Evolutionary conservation across 2,797 vertebrate species (phyloP).

Genomic region (Parauchenoglanis ngamensis): DNA sequence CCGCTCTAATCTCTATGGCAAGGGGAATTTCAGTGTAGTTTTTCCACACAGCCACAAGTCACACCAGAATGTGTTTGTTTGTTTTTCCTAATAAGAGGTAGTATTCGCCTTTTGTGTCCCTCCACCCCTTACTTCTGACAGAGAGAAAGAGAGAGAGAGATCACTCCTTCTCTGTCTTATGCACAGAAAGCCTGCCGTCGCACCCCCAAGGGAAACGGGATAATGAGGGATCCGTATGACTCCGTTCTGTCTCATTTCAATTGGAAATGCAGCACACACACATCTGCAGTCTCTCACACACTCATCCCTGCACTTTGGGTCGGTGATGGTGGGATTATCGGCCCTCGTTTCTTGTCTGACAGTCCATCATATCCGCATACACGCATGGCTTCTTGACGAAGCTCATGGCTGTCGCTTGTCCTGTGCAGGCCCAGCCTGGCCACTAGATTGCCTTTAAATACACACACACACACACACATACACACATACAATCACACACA

Average conservation of each 20-base stretch:
- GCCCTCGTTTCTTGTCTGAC: constrained; percentile 67
- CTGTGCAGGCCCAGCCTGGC: constrained; percentile 23
- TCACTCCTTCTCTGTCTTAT: constrained; percentile 43
- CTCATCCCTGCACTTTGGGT: constrained; percentile 69
- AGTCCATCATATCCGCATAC: constrained; percentile 69
- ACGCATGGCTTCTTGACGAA: constrained; percentile 33
- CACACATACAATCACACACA: neutral
- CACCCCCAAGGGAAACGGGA: constrained; percentile 71
- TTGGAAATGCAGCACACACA: constrained; percentile 73
- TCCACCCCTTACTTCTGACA: constrained; percentile 45
- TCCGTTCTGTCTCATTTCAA: constrained; percentile 77
- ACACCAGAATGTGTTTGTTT: constrained; percentile 51
- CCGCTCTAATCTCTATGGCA: constrained; percentile 76
- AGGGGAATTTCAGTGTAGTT: constrained; percentile 63
- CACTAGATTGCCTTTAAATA: constrained; percentile 34
- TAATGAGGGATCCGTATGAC: constrained; percentile 76
- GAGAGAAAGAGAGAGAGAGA: constrained; percentile 29
- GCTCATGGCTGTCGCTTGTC: constrained; percentile 48
- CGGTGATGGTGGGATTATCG: constrained; percentile 76
- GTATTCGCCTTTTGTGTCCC: constrained; percentile 53
- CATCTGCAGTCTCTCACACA: constrained; percentile 37
- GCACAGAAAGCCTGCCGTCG: constrained; percentile 65
- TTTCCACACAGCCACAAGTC: constrained; percentile 41
- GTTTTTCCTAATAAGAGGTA: constrained; percentile 58
- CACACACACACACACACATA: neutral